These are phyloP conservation scores for Thamnophis elegans DNA, from an alignment of 2,797 vertebrate genomes.

Conservation along the genomic window DNA sequence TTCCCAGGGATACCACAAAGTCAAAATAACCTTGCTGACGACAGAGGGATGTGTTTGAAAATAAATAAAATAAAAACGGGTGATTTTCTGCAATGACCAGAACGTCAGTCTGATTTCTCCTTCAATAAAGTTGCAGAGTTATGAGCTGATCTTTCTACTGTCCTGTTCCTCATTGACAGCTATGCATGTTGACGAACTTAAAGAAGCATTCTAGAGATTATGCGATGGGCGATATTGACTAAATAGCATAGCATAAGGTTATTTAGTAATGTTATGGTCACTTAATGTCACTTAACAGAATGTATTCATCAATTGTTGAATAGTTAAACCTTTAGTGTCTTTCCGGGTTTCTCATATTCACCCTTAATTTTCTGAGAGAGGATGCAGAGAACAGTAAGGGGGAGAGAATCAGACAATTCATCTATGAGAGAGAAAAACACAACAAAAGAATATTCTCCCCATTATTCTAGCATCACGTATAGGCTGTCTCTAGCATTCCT, in stretches of 20 bases:
- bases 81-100: background rate
- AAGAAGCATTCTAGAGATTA: background rate
- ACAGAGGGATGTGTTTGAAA: background rate
- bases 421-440: background rate
- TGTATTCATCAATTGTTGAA: background rate
- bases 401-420: background rate
- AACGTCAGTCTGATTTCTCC: background rate
- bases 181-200: background rate
- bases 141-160: background rate
- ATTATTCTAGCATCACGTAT: no score
- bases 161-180: background rate
- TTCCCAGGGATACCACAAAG: fast-evolving
- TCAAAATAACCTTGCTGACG: background rate
- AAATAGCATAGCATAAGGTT: background rate
- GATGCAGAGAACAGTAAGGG: background rate
- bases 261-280: background rate
- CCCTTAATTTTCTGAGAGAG: background rate
- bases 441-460: background rate
- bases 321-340: background rate
- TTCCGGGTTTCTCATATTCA: background rate
- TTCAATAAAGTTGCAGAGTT: background rate
- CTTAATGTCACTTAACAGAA: background rate
- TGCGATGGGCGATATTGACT: background rate
- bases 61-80: background rate
- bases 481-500: background rate